Conservation (phyloP, 2,113 vertebrate genomes). For the Ceyx melanurus region DNA sequence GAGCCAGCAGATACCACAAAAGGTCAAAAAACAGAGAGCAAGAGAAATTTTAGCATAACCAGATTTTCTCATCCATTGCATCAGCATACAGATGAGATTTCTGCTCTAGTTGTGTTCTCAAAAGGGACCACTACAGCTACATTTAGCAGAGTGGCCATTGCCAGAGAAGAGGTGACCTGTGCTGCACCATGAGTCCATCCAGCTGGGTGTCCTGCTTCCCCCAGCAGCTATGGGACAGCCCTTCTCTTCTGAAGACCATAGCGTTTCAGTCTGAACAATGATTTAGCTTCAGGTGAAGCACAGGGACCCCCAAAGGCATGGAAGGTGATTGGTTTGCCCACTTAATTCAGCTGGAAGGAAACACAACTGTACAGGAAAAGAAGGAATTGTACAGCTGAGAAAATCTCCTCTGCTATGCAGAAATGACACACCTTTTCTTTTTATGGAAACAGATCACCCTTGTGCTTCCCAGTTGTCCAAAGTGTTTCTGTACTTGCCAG, state of each 20-base stretch:
- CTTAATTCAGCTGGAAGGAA: neutral
- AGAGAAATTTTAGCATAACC: neutral
- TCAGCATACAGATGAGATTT: neutral
- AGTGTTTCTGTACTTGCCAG: neutral
- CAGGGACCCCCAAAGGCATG: neutral
- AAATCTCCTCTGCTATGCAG: neutral
- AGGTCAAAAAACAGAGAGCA: slow-evolving; percentile 5
- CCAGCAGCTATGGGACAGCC: neutral
- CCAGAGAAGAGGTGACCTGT: neutral
- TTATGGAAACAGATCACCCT: neutral
- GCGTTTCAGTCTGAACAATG: neutral
- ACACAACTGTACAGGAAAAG: neutral
- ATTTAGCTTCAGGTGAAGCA: neutral
- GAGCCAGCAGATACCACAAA: neutral
- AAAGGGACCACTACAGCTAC: neutral
- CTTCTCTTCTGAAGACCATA: neutral
- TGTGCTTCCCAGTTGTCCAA: neutral
- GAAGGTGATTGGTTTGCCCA: neutral
- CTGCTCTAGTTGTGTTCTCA: neutral
- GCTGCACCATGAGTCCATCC: fast-evolving
- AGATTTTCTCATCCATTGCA: neutral
- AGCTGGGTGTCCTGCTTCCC: neutral
- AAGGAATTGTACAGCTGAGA: neutral
- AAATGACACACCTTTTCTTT: neutral
- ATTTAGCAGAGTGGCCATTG: neutral